Conservation (phyloP, 2,888 invertebrate genomes). For the Antitype chi region DNA sequence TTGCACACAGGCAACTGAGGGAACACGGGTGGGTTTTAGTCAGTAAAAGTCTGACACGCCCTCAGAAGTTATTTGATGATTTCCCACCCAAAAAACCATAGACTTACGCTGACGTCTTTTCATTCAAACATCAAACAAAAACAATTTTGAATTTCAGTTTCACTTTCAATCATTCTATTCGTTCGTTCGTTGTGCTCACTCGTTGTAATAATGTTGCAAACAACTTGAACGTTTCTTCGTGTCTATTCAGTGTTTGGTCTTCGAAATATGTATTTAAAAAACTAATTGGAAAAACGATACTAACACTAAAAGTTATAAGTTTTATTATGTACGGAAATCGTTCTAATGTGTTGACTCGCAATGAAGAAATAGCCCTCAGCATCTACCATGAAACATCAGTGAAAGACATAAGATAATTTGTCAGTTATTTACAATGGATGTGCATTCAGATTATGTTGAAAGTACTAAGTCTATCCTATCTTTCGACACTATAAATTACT, state of each 20-base stretch:
- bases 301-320: slow-evolving; percentile 2
- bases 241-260: slow-evolving; percentile 25
- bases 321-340: slow-evolving; percentile 44
- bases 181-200: neutral
- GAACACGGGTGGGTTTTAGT: no score
- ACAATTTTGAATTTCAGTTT: neutral
- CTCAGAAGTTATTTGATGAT: no score
- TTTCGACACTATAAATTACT: slow-evolving; percentile 76
- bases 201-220: slow-evolving; percentile 1
- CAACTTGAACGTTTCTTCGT: slow-evolving; percentile 4
- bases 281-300: slow-evolving; percentile 2
- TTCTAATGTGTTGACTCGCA: slow-evolving; percentile 31
- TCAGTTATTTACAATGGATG: slow-evolving; percentile 76
- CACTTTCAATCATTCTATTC: neutral
- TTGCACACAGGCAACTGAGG: no score
- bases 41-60: no score
- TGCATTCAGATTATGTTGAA: slow-evolving; percentile 77
- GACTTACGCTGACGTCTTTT: neutral
- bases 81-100: no score
- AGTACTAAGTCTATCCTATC: slow-evolving; percentile 77
- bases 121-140: neutral
- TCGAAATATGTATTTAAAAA: neutral
- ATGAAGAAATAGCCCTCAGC: slow-evolving; percentile 30
- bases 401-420: slow-evolving; percentile 22
- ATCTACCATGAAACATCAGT: slow-evolving; percentile 55